A percentile compares a stretch with the other conserved stretches of the same genome.
Evolutionary conservation across 2,113 vertebrate genomes (phyloP).

Genomic region (Empidonax traillii): DNA sequence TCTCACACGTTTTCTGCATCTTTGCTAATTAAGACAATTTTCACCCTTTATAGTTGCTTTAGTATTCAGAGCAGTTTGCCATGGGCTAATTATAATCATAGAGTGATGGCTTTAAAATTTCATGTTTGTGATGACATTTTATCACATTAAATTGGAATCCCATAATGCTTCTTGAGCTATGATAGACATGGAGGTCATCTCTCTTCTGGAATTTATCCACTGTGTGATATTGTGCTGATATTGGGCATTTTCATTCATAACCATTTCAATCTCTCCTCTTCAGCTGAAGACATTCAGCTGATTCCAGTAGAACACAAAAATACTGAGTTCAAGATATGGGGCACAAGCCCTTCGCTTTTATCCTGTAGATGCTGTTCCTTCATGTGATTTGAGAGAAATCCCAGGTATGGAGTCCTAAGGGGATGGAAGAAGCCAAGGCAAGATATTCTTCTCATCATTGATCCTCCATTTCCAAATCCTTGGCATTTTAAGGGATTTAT

Average conservation of each 20-base stretch:
- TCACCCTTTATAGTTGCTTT: conserved; percentile 22
- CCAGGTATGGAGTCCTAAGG: background rate
- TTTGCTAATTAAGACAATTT: conserved; percentile 56
- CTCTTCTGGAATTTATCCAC: background rate
- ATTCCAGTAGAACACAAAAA: background rate
- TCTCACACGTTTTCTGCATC: conserved; percentile 6
- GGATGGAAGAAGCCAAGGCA: background rate
- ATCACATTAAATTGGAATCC: conserved; percentile 9
- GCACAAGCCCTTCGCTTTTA: background rate
- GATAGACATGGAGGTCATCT: background rate
- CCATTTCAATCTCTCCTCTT: background rate
- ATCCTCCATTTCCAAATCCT: background rate
- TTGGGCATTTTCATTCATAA: background rate
- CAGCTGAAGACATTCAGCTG: background rate
- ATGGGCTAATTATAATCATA: conserved; percentile 6
- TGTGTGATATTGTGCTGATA: background rate
- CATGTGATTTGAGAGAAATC: background rate
- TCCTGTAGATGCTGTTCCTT: background rate
- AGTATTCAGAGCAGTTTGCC: conserved; percentile 13
- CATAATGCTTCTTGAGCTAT: background rate
- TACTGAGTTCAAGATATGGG: background rate
- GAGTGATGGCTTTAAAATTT: conserved; percentile 39
- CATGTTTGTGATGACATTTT: conserved; percentile 34
- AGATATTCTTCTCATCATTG: background rate
- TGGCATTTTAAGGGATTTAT: background rate